Evolutionary conservation across 2,797 vertebrate species (phyloP).

Genomic region (Cichlasoma orientale): DNA sequence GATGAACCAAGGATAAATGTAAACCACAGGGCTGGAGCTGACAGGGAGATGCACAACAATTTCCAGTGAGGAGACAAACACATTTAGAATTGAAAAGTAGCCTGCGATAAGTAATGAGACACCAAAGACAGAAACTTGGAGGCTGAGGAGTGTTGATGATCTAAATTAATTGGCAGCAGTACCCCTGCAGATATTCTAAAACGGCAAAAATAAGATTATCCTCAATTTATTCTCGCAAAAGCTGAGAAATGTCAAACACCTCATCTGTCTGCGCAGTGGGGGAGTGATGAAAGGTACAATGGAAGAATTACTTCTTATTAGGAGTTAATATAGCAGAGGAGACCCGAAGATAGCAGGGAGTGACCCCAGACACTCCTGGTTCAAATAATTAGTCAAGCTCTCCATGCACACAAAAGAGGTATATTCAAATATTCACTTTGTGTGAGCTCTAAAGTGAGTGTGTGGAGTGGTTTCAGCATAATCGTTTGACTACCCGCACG

Average conservation of each 20-base stretch:
- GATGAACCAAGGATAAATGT: constrained; percentile 31
- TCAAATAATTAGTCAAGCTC: constrained; percentile 63
- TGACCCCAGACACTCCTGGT: constrained; percentile 46
- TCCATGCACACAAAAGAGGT: constrained; percentile 14
- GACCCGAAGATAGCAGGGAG: constrained; percentile 32
- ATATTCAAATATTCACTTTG: constrained; percentile 42
- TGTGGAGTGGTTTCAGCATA: constrained; percentile 11
- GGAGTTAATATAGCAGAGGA: constrained; percentile 43
- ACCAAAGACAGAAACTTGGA: constrained; percentile 31
- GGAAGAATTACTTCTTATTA: constrained; percentile 51
- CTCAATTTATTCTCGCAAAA: constrained; percentile 40
- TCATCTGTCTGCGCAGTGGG: constrained; percentile 48
- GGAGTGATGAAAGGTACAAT: constrained; percentile 32
- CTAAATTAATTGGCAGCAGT: constrained; percentile 56
- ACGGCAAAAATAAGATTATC: constrained; percentile 53
- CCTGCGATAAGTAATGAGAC: constrained; percentile 36
- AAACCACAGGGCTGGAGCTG: constrained; percentile 36
- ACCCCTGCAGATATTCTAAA: constrained; percentile 47
- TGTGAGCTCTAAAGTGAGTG: not conserved
- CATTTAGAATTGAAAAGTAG: constrained; percentile 26
- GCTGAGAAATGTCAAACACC: constrained; percentile 51
- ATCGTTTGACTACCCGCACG: not conserved
- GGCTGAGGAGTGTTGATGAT: constrained; percentile 46
- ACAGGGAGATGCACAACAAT: constrained; percentile 30
- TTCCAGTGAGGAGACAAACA: constrained; percentile 34